Percentiles rank a stretch among this genome's conserved stretches.
phyloP scores from a whole-genome alignment of 2,888 invertebrate species.

The Eulithis prunata region DNA sequence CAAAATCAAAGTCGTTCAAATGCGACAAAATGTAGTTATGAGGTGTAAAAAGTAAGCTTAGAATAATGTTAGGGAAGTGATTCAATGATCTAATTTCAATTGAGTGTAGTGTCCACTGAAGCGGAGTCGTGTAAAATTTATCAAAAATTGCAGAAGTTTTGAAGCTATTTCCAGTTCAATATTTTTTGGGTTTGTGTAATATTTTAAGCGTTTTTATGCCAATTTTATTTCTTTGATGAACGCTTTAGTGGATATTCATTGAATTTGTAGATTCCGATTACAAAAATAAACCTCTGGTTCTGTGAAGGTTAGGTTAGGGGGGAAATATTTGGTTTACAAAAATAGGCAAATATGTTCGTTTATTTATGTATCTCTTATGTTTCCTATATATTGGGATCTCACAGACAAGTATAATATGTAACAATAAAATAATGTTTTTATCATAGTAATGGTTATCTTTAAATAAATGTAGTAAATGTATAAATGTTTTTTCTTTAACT shows the following conservation, averaged over 20 bases:
- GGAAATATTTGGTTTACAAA: no score
- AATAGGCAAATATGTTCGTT: no score
- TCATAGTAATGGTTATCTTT: not conserved
- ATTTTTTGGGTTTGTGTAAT: no score
- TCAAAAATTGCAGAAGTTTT: no score
- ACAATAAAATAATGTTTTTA: not conserved
- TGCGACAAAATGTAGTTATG: conserved; percentile 2
- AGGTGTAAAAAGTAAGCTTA: conserved; percentile 13
- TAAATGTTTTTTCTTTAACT: no score
- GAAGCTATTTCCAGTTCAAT: no score
- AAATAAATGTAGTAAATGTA: not conserved
- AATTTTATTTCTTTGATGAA: no score
- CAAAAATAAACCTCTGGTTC: no score
- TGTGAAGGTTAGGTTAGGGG: no score
- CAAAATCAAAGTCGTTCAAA: conserved; percentile 8
- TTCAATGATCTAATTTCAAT: not conserved
- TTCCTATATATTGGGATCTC: not conserved
- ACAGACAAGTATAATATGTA: not conserved
- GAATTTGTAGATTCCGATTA: no score
- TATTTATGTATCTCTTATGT: not conserved
- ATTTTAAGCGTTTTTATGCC: no score
- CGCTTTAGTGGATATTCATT: no score
- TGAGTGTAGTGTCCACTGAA: not conserved
- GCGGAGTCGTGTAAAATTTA: not conserved
- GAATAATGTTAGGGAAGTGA: not conserved